A percentile compares a stretch with the other conserved stretches of the same genome.
These are phyloP conservation scores for Epirrita christyi DNA, from an alignment of 2,888 invertebrate genomes.

Conservation along the genomic window DNA sequence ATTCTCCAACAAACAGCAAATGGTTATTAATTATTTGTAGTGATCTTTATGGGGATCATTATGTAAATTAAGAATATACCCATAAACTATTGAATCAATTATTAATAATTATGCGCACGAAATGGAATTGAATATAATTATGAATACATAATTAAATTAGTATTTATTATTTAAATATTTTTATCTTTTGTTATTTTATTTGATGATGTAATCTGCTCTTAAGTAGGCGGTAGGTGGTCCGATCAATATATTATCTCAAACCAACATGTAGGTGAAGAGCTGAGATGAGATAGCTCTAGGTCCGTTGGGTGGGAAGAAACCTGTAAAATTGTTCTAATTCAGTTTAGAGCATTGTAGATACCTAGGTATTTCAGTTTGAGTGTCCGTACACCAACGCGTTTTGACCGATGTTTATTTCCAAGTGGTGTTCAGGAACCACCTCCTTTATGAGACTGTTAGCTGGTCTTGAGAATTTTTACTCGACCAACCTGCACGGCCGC, in stretches of 20 bases:
- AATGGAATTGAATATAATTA: too few relatives aligned
- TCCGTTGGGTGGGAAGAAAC: constrained; percentile 19
- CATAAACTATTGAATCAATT: too few relatives aligned
- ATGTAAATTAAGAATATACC: too few relatives aligned
- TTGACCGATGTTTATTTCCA: constrained; percentile 58
- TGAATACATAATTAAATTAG: too few relatives aligned
- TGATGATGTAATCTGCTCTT: too few relatives aligned
- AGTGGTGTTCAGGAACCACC: constrained; percentile 58
- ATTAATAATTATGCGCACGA: too few relatives aligned
- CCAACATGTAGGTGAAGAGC: constrained; percentile 1
- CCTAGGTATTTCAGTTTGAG: constrained; percentile 53
- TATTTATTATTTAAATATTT: too few relatives aligned
- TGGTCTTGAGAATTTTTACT: constrained; percentile 67
- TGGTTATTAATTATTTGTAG: too few relatives aligned
- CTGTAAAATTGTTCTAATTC: constrained; percentile 34
- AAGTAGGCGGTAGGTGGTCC: neutral
- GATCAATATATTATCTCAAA: neutral
- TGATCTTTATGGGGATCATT: too few relatives aligned
- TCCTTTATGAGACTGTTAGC: constrained; percentile 74
- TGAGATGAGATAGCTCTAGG: constrained; percentile 15
- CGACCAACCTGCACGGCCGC: constrained; percentile 80
- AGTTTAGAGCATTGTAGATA: constrained; percentile 39
- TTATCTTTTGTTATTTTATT: too few relatives aligned
- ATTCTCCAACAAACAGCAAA: too few relatives aligned
- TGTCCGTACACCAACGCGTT: constrained; percentile 47